These are phyloP conservation scores for Ceyx erithaca DNA, from an alignment of 2,797 vertebrate genomes.

Conservation along the genomic window DNA sequence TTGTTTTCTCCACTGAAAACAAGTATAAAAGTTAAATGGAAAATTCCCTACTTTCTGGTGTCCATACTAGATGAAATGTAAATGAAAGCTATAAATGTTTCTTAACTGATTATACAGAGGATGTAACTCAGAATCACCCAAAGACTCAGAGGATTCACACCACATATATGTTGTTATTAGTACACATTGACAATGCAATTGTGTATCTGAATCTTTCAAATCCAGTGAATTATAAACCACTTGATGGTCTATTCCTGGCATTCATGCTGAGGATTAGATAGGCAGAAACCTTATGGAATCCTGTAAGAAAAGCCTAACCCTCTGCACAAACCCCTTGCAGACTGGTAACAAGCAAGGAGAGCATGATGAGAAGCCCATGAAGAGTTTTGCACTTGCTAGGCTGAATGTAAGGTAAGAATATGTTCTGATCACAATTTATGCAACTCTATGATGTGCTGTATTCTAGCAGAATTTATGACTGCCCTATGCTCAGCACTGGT, in stretches of 20 bases:
- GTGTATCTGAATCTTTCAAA: background rate
- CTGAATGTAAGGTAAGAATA: background rate
- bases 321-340: background rate
- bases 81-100: background rate
- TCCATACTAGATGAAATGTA: background rate
- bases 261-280: background rate
- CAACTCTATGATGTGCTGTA: background rate
- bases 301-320: accelerated
- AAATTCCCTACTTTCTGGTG: background rate
- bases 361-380: background rate
- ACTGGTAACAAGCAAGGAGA: background rate
- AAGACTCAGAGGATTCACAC: background rate
- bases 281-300: background rate
- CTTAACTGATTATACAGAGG: background rate
- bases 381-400: background rate
- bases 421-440: background rate
- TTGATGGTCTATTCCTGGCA: background rate
- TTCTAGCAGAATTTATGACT: background rate
- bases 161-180: background rate
- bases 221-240: background rate
- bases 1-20: background rate
- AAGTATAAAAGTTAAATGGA: background rate
- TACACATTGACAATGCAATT: background rate
- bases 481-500: background rate
- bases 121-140: background rate